A percentile compares a stretch with the other conserved stretches of the same genome.
Evolutionary conservation across 2,888 invertebrate species (phyloP).

Genomic region (Girardia tigrina): DNA sequence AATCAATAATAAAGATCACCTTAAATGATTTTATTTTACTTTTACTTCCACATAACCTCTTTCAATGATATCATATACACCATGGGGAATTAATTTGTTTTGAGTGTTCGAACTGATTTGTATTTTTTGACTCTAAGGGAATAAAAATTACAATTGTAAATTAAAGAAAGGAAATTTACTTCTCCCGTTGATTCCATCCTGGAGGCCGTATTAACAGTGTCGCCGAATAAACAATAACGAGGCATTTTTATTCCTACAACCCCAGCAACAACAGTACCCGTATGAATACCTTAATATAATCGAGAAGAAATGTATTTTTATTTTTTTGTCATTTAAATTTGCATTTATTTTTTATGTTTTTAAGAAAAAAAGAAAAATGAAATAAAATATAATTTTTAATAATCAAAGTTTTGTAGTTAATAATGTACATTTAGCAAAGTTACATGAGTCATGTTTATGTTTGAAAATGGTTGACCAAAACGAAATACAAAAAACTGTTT

Average conservation of each 20-base stretch:
- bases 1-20: not conserved
- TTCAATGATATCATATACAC: not conserved
- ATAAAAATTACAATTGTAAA: not conserved
- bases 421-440: no score
- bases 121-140: not conserved
- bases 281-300: not conserved
- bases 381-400: no score
- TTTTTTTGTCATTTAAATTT: no score
- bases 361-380: no score
- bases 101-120: not conserved
- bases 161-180: not conserved
- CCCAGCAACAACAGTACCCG: not conserved
- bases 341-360: no score
- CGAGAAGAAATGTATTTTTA: no score
- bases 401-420: no score
- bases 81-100: not conserved
- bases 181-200: not conserved
- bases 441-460: no score
- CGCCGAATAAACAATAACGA: constrained; percentile 1
- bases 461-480: no score
- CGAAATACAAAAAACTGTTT: no score
- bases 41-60: not conserved
- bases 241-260: not conserved
- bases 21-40: not conserved
- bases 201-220: not conserved